Conservation (phyloP, 2,888 invertebrate species). For the Eucera pruinosa region DNA sequence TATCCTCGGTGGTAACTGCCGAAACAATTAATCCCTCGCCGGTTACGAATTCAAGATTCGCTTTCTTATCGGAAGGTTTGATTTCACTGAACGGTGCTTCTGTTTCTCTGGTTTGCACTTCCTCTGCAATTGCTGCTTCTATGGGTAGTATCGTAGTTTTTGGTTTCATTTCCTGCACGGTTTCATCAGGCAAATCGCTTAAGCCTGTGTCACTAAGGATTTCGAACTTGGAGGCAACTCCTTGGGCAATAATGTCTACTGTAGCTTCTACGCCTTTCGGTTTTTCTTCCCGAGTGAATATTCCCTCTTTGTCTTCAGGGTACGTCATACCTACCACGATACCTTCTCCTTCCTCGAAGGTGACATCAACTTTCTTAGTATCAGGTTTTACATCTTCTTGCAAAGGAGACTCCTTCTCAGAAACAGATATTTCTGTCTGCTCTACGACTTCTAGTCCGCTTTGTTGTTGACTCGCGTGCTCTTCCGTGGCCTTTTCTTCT, state of each 20-base stretch:
- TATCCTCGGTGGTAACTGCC: constrained; percentile 74
- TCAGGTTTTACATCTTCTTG: constrained; percentile 85
- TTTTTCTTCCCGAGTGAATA: constrained; percentile 66
- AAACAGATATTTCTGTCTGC: constrained; percentile 84
- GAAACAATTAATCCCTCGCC: constrained; percentile 78
- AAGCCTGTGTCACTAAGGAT: constrained; percentile 74
- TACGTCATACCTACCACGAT: constrained; percentile 86
- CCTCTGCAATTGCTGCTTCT: constrained; percentile 77
- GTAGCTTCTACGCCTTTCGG: constrained; percentile 74
- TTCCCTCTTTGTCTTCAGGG: constrained; percentile 81
- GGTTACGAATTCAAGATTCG: constrained; percentile 81
- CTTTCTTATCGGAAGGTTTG: constrained; percentile 85
- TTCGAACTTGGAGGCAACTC: constrained; percentile 77
- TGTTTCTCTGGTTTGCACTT: constrained; percentile 78
- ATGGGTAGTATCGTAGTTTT: constrained; percentile 75
- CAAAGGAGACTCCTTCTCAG: constrained; percentile 86
- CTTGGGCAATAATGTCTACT: constrained; percentile 76
- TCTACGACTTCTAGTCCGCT: constrained; percentile 84
- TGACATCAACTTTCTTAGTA: constrained; percentile 85
- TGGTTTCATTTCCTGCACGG: constrained; percentile 68
- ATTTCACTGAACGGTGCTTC: constrained; percentile 84
- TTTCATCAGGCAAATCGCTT: constrained; percentile 66
- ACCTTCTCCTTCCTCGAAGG: constrained; percentile 86
- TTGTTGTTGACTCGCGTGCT: constrained; percentile 80
- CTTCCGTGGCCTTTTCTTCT: constrained; percentile 78